Evolutionary conservation across 2,888 invertebrate species (phyloP).

Genomic region (Brachypalpus laphriformis): DNA sequence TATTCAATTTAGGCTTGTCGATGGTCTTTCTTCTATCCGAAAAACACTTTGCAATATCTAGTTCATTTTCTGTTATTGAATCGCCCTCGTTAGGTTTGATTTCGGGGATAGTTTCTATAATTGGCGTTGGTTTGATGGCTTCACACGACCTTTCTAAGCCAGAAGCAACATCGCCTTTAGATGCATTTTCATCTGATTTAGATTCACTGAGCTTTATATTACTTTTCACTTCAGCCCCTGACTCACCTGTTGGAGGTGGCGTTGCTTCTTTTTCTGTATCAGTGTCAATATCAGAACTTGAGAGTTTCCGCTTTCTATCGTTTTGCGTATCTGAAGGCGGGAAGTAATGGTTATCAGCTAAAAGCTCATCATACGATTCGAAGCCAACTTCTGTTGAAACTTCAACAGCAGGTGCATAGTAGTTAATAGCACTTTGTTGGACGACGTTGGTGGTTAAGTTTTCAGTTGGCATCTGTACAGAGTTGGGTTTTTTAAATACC

Average conservation of each 20-base stretch:
- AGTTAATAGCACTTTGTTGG: neutral
- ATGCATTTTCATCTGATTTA: neutral
- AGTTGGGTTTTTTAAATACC: neutral
- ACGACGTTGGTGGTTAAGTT: neutral
- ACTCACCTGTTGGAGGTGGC: neutral
- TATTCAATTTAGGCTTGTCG: neutral
- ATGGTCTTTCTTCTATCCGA: neutral
- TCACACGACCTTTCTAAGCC: neutral
- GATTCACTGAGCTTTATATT: neutral
- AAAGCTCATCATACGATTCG: constrained; percentile 30
- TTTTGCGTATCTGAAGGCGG: neutral
- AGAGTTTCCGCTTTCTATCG: neutral
- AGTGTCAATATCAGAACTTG: neutral
- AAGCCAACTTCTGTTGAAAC: constrained; percentile 40
- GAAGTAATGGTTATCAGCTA: constrained; percentile 11
- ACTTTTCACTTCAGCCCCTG: neutral
- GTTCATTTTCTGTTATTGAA: neutral
- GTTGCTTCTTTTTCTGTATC: neutral
- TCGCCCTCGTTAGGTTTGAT: neutral
- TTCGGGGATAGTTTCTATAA: neutral
- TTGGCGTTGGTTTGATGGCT: neutral
- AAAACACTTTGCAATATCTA: neutral
- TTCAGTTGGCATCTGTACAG: neutral
- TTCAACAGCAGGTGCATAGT: constrained; percentile 24
- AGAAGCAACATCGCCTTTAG: neutral